Base-by-base conservation (phyloP, 2,888 invertebrate genomes). In the Entomobrya proxima region DNA sequence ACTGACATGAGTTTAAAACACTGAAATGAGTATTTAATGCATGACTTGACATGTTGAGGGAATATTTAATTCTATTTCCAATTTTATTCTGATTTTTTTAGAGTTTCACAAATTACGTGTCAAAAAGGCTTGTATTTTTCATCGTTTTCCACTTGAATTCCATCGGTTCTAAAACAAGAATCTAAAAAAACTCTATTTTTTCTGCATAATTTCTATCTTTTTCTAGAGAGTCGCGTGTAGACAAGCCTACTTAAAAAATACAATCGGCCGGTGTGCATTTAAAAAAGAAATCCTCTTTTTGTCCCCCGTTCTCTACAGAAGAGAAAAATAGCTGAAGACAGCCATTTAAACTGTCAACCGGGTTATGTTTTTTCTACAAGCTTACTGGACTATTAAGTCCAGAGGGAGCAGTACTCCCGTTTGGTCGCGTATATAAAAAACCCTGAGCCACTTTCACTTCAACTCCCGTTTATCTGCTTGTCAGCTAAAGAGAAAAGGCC, bases 331-430 rank as follows among this genome's bases (percentile, higher is more conserved):
- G 35, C 61, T 44, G 81, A 74, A 74, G 74, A 84, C 67, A 77
- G 37, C 83, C 83, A 84, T 84, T 84, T 67, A 84, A 84, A 77
- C 77, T 84, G 83, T 84, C 83, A 84, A 77, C 75, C 50, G 76
- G 82, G n/a, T 30, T 44, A n/a, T 32, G 18, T 52, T 30, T 9
- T 2, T 30, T 58, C 7, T 9, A 6, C 6, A 11, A 24, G 52
- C 24, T 32, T 27, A 82, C 64, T 75, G 75, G 82, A 82, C 82
- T 82, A 82, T 67, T 76, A 82, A 82, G 75, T 82, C 75, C 76
- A 67, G 61, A 76, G 74, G 80, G 81, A 81, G 82, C 75, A 76
- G 13, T 82, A 32, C 67, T 58, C 21, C 55, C 24, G n/a, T n/a
- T n/a, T n/a, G 18, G 52, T 50, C 50, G 50, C 50, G 50, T 50